phyloP scores from a whole-genome alignment of 1,140 invertebrate species.

The Nasonia longicornis region DNA sequence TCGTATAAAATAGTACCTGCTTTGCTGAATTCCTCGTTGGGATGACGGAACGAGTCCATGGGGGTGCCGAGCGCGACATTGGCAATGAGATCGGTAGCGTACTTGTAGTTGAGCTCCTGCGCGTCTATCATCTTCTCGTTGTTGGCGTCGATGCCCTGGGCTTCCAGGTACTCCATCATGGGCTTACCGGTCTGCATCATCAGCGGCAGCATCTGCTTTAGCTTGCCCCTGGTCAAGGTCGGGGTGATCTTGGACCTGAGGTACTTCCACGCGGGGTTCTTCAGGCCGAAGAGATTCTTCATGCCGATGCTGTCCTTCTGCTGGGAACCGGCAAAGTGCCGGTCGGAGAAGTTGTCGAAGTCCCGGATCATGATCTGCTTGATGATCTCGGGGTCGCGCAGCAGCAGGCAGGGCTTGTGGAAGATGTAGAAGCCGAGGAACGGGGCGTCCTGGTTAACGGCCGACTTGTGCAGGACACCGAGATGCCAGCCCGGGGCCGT shows the following conservation, averaged over 20 bases:
- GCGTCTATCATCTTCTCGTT: constrained; percentile 54
- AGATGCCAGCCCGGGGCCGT: constrained; percentile 61
- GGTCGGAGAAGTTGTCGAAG: constrained; percentile 67
- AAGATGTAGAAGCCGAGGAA: constrained; percentile 57
- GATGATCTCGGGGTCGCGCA: constrained; percentile 53
- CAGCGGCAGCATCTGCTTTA: constrained; percentile 58
- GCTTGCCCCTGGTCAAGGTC: constrained; percentile 54
- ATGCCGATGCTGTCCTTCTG: constrained; percentile 58
- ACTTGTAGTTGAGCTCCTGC: constrained; percentile 67
- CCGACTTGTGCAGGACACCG: constrained; percentile 54
- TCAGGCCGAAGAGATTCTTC: constrained; percentile 59
- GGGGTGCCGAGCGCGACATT: constrained; percentile 70
- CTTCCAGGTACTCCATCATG: constrained; percentile 54
- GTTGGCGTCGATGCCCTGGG: constrained; percentile 28
- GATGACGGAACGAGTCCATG: constrained; percentile 62
- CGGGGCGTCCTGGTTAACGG: constrained; percentile 24
- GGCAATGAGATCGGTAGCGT: constrained; percentile 71
- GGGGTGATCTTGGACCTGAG: constrained; percentile 67
- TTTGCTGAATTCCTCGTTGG: constrained; percentile 61
- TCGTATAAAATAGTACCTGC: constrained; percentile 3
- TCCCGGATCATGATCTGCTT: constrained; percentile 66
- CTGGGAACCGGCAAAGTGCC: constrained; percentile 53
- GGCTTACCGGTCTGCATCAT: constrained; percentile 62
- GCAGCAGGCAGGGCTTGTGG: constrained; percentile 53
- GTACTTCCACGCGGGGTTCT: constrained; percentile 64